Evolutionary conservation across 1,140 invertebrate genomes (phyloP), one percentile per base, ranked within the genome.

Genomic region (Nixonia krombeini): DNA sequence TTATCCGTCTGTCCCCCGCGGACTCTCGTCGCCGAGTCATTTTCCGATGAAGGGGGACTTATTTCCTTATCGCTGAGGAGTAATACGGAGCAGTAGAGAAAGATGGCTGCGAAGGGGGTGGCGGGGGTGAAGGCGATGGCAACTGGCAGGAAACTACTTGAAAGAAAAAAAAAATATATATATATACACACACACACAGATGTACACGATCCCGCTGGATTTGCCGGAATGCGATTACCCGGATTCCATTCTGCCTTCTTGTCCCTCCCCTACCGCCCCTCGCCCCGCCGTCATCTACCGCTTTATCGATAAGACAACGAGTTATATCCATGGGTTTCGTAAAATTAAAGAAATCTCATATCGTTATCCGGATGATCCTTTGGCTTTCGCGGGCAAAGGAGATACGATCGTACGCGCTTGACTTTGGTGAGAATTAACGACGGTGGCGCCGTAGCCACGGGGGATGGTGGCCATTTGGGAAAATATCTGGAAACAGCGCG

Each of bases 1-100:
- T 76, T 73, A 76, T 73, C 56, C 52, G 72, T 40, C 65, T 71
- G 55, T 73, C 63, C 40, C n/a, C 10, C 21, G 13, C 28, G 35
- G 51, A 13, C 28, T 5, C 18, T 26, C 21, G 31, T 40, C 37
- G 10, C 2, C 37, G 16, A 40, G n/a, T 40, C 37, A 40, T 17
- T 40, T 40, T 10, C 18, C 10, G 37, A 37, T 47, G 28, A 18
- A 31, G 26, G 17, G n/a, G 15, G n/a, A 31, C 26, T 31, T 40
- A 51, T 40, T 41, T 28, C 21, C 15, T 41, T 41, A n/a, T 3
- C 4, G 13, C 23, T 9, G 6, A 16, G 41, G 26, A 44, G 5
- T 25, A 1, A 21, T 21, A 21, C 2, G 6, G 6, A 21, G 21
- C 2, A 21, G 21, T 6, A 21, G 6, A 21, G 21, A 6, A 21